Evolutionary conservation across 2,113 vertebrate species (phyloP), one percentile per base, ranked within the genome.

Genomic region (Ariopsis seemanni): DNA sequence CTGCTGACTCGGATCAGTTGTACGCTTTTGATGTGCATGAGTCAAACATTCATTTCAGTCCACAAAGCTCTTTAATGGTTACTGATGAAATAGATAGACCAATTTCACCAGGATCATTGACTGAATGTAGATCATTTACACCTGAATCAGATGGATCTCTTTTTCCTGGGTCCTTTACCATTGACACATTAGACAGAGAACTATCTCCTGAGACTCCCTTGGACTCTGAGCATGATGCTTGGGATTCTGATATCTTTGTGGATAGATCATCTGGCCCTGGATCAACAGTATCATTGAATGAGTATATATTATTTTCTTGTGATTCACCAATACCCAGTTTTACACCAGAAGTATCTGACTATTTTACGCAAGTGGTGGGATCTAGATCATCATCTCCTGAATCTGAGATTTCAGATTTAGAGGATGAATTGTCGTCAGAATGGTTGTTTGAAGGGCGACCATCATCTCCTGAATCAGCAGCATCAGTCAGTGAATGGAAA

Each of bases 401-500:
- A 42, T 87, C 89, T 72, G 88, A 79, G 30, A 25, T 85, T 71
- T 90, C 87, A 89, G 84, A 89, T 84, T 17, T 86, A 58, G 92
- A 91, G n/a, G 65, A 85, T 42, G 58, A 27, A 0, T 60, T 25
- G 22, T 90, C 62, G 50, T 77, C 63, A 65, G 18, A 3, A 67
- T 84, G 80, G 12, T 71, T 86, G 1, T 17, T 34, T 90, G 92
- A 87, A 34, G 63, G 9, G 85, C 90, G 89, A 62, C 84, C 81
- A 1, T 86, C 85, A 82, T 94, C 92, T 42, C 84, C 89, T 77
- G 86, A 91, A 84, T 92, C 91, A 83, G 10, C 42, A 30, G 55
- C 1, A 67, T 90, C 87, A 60, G 27, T 84, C 48, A 85, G 82
- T 84, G 57, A 84, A 50, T 57, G 80, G 20, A 88, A 48, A 87